Conservation (phyloP, 1,140 invertebrate species). For the Lutraria rhynchaena region DNA sequence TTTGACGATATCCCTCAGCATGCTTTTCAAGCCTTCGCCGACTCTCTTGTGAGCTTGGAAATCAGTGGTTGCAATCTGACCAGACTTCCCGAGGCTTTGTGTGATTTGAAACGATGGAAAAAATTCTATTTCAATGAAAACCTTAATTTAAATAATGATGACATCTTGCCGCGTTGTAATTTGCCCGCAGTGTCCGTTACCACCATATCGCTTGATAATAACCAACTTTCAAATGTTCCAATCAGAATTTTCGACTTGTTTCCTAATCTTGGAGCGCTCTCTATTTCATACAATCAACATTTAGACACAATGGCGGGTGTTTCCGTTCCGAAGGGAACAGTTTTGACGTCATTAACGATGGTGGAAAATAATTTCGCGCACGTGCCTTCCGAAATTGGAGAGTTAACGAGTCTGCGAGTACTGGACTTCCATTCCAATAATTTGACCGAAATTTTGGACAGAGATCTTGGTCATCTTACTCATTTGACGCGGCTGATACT, state of each 20-base stretch:
- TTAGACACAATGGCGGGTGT: not conserved
- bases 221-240: conserved; percentile 4
- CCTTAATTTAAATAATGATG: not conserved
- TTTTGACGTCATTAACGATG: not conserved
- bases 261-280: not conserved
- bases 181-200: not conserved
- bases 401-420: not conserved
- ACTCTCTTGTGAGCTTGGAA: not conserved
- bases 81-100: not conserved
- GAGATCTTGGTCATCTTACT: conserved; percentile 12
- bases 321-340: not conserved
- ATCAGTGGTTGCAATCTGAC: conserved; percentile 16
- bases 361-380: conserved; percentile 1
- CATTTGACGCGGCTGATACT: conserved; percentile 18
- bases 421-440: conserved; percentile 5
- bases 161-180: conserved; percentile 20
- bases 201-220: not conserved
- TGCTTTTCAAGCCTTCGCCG: conserved; percentile 7
- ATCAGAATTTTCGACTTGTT: not conserved
- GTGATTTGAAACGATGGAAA: not conserved
- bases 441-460: conserved; percentile 12
- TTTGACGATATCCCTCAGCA: not conserved
- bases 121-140: conserved; percentile 19
- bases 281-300: conserved; percentile 9
- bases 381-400: not conserved